These are phyloP conservation scores for Vollenhovia emeryi DNA, from an alignment of 1,140 invertebrate species.

Conservation along the genomic window DNA sequence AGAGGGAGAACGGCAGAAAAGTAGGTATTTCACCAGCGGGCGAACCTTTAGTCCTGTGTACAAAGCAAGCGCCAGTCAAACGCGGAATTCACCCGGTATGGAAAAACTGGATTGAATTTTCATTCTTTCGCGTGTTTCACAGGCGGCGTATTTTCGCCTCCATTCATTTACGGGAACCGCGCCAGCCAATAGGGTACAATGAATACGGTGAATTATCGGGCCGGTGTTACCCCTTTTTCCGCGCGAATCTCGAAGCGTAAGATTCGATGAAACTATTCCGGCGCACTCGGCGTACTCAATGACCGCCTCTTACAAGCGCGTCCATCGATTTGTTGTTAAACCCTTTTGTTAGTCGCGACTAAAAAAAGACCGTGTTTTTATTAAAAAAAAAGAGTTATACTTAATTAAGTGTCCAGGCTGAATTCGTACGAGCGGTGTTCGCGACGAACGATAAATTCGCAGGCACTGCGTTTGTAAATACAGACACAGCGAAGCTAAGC, in stretches of 20 bases:
- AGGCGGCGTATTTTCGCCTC: constrained; percentile 30
- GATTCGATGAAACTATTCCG: constrained; percentile 18
- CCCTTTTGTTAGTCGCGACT: background rate
- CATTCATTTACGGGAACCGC: constrained; percentile 54
- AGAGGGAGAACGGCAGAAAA: no score
- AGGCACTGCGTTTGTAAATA: constrained; percentile 17
- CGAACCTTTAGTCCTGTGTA: background rate
- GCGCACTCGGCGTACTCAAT: background rate
- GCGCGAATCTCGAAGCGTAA: constrained; percentile 34
- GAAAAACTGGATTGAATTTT: constrained; percentile 48
- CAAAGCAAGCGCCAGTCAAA: constrained; percentile 16
- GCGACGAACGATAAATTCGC: background rate
- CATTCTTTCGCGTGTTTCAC: constrained; percentile 48
- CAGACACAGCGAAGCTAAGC: constrained; percentile 4
- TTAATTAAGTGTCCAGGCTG: background rate
- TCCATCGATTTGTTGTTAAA: constrained; percentile 26
- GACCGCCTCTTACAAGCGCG: background rate
- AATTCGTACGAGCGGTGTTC: background rate
- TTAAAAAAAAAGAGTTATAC: background rate
- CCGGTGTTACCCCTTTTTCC: constrained; percentile 15
- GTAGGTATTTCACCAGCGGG: background rate
- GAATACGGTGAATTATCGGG: constrained; percentile 53
- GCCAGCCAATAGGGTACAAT: constrained; percentile 39
- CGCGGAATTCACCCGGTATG: constrained; percentile 28
- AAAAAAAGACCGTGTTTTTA: background rate